A percentile compares a stretch with the other conserved stretches of the same genome.
Conservation (phyloP, 1,140 invertebrate species). For the Caerostris extrusa region DNA sequence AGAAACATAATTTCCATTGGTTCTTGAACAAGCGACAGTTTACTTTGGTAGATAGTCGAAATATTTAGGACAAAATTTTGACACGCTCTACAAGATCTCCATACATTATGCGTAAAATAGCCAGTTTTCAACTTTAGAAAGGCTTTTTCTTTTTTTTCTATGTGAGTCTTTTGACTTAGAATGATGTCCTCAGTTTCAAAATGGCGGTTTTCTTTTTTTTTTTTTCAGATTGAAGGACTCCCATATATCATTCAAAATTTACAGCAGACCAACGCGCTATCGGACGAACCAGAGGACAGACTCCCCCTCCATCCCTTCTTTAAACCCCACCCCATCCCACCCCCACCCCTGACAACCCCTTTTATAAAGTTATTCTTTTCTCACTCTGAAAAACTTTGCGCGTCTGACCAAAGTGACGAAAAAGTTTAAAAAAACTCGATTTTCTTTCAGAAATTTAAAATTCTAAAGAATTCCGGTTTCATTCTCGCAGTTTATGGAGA, state of each 20-base stretch:
- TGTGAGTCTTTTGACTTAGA: constrained; percentile 24
- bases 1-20: too few relatives aligned
- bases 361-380: too few relatives aligned
- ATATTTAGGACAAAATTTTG: not conserved
- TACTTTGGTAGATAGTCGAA: not conserved
- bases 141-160: not conserved
- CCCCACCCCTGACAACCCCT: too few relatives aligned
- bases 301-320: not conserved
- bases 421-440: constrained; percentile 5
- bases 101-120: not conserved
- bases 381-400: not conserved
- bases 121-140: not conserved
- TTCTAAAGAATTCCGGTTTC: constrained; percentile 31
- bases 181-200: constrained; percentile 36
- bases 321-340: too few relatives aligned
- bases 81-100: not conserved
- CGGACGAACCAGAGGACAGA: constrained; percentile 3
- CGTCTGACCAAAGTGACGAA: constrained; percentile 6
- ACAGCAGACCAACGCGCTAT: constrained; percentile 16
- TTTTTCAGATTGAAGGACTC: constrained; percentile 12
- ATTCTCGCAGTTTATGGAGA: not conserved
- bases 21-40: not conserved
- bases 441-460: not conserved
- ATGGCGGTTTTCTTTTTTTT: constrained; percentile 28
- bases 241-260: constrained; percentile 49